phyloP scores from a whole-genome alignment of 1,140 invertebrate species.

The Macrocentrus cingulum region DNA sequence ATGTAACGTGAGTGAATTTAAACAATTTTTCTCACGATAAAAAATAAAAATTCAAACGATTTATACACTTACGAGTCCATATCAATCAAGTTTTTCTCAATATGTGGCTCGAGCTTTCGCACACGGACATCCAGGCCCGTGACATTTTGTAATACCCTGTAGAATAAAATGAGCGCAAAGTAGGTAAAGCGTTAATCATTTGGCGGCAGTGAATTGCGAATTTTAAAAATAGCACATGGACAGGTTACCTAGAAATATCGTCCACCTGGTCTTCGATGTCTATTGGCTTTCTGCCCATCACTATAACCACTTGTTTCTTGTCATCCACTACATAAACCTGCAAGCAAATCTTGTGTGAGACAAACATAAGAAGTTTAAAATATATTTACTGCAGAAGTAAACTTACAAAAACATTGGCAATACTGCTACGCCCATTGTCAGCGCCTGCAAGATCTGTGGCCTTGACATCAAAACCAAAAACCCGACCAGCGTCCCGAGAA shows the following conservation, averaged over 20 bases:
- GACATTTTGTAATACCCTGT: constrained; percentile 66
- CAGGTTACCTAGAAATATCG: constrained; percentile 67
- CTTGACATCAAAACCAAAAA: constrained; percentile 86
- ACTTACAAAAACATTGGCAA: constrained; percentile 82
- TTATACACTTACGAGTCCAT: constrained; percentile 69
- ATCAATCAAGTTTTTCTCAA: constrained; percentile 63
- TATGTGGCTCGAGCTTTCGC: constrained; percentile 74
- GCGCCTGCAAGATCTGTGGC: constrained; percentile 77
- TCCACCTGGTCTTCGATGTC: constrained; percentile 72
- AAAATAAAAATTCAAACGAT: constrained; percentile 23
- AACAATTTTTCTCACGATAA: neutral
- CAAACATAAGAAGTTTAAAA: constrained; percentile 3
- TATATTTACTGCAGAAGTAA: constrained; percentile 7
- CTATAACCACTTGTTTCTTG: constrained; percentile 76
- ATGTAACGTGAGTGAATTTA: constrained; percentile 23
- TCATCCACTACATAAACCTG: constrained; percentile 82
- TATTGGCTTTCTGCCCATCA: constrained; percentile 72
- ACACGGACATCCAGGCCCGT: constrained; percentile 78
- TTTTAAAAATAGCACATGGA: constrained; percentile 6
- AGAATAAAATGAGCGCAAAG: constrained; percentile 27
- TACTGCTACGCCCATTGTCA: constrained; percentile 76
- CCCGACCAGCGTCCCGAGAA: constrained; percentile 67
- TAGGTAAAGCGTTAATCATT: constrained; percentile 13
- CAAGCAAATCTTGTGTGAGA: no score
- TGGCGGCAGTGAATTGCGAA: neutral